A percentile compares a stretch with the other conserved stretches of the same genome.
phyloP scores from a whole-genome alignment of 2,797 vertebrate genomes.

The Peromyscus melanophrys region DNA sequence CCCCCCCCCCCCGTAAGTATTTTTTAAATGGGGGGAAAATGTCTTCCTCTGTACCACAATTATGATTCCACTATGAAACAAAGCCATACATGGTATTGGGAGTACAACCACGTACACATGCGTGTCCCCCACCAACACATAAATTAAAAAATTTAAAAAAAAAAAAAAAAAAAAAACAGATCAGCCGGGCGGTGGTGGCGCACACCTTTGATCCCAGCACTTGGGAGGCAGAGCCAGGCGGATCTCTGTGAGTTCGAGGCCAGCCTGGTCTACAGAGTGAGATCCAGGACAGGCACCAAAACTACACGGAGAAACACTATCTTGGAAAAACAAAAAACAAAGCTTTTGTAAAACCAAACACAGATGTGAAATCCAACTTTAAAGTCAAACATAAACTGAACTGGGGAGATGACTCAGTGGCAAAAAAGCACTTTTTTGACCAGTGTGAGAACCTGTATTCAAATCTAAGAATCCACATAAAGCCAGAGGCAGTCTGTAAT shows the following conservation, averaged over 20 bases:
- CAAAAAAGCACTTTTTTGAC: neutral
- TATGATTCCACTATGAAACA: neutral
- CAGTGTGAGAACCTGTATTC: neutral
- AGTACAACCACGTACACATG: neutral
- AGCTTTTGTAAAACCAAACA: neutral
- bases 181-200: too few relatives aligned
- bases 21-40: neutral
- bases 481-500: neutral
- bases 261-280: too few relatives aligned
- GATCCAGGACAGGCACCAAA: too few relatives aligned
- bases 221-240: too few relatives aligned
- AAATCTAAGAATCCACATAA: neutral
- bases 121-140: neutral
- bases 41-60: neutral
- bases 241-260: too few relatives aligned
- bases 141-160: too few relatives aligned
- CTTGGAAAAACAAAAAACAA: neutral
- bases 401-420: neutral
- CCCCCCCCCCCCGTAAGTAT: too few relatives aligned
- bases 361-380: constrained; percentile 15
- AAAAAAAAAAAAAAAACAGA: too few relatives aligned
- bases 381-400: neutral
- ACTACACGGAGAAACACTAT: too few relatives aligned
- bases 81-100: neutral
- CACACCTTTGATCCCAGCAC: too few relatives aligned